Evolutionary conservation across 1,140 invertebrate genomes (phyloP), one percentile per base, ranked within the genome.

Genomic region (Zaprionus ornatus): DNA sequence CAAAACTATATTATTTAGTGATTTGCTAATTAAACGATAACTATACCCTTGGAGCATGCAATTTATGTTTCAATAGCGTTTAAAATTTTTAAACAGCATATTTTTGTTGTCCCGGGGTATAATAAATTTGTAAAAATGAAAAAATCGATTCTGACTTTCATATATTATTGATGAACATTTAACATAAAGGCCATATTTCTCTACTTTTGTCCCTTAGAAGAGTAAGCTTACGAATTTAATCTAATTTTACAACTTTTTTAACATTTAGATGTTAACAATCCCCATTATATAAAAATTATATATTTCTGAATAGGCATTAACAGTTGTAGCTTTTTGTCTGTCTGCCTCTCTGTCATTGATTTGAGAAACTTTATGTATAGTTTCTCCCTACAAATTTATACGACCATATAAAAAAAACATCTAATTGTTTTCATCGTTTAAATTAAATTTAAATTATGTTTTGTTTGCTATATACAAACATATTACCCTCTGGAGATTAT

Each of bases 1-100:
- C 42, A 19, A 63, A 32, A 42, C n/a, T 42, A 35, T 37, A 57
- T 50, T 21, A 21, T 48, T 48, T 50, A 42, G 40, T 45, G 2
- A 42, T 42, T 42, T 42, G 40, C 40, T 45, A 17, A 45, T 45
- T 17, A 17, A 6, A 17, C 6, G 7, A 45, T 45, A 45, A 9
- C 1, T 45, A 10, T 37, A 45, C 40, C 40, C 2, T 45, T 17
- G n/a, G 7, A 45, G 40, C 40, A 45, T 45, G 40, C 40, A 7
- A 42, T n/a, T 42, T 17, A 17, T 42, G n/a, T 17, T 45, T 45
- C 7, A 45, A 45, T 45, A 45, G 7, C 7, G 6, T 17, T 45
- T 45, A 2, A 45, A 45, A 17, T 45, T 45, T 2, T 17, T 17
- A 45, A 45, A 42, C 5, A 17, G 9, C 17, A 45, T 17, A 45